phyloP scores from a whole-genome alignment of 2,113 vertebrate genomes.

The Falco punctatus region DNA sequence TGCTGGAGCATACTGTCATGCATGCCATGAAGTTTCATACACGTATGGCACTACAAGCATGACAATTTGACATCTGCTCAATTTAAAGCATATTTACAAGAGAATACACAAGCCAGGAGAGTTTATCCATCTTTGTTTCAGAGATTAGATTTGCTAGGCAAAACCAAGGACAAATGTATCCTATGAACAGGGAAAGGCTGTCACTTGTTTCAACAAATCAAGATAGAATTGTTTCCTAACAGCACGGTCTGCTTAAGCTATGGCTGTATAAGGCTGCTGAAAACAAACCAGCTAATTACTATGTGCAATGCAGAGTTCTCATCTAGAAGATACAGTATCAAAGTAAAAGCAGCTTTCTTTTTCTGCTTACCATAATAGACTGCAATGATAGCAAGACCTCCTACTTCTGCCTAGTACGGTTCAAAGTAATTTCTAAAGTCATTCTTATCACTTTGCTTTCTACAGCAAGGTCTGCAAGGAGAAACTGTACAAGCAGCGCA shows the following conservation, averaged over 20 bases:
- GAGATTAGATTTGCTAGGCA: not conserved
- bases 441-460: not conserved
- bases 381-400: not conserved
- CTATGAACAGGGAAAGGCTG: not conserved
- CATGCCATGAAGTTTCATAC: not conserved
- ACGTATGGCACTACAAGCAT: not conserved
- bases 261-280: not conserved
- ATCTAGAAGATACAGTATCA: not conserved
- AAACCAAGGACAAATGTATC: not conserved
- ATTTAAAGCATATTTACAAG: conserved; percentile 20
- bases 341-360: not conserved
- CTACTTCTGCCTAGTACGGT: not conserved
- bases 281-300: not conserved
- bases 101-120: not conserved
- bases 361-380: not conserved
- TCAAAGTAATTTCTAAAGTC: not conserved
- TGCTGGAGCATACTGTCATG: not conserved
- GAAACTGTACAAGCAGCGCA: no score
- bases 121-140: not conserved
- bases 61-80: conserved; percentile 25
- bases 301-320: not conserved
- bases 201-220: not conserved
- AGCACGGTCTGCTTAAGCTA: not conserved
- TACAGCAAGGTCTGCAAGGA: no score
- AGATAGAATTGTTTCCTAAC: not conserved